Base-by-base conservation (phyloP, 2,113 vertebrate species). In the Hassar affinis region DNA sequence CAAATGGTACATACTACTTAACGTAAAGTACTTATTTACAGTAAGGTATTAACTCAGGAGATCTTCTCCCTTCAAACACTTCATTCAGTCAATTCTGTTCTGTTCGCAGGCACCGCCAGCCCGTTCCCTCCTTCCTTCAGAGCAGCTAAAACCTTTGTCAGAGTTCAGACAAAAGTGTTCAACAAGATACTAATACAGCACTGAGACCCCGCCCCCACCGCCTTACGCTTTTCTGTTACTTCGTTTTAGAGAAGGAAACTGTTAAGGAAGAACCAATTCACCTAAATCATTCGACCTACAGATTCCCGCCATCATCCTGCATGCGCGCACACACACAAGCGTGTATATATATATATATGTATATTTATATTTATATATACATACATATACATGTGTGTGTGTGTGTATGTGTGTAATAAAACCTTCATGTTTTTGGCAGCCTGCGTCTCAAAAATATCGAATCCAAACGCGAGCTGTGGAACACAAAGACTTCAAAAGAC, bases 11-110 rank as follows among this genome's bases (percentile, higher is more conserved):
- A 47, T 25, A 86, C 93, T 90, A 91, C 83, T 89, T 66, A 93
- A 95, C 94, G 91, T 91, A 95, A 95, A 96, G 88, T 89, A 96
- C 93, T 95, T 98, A 97, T 99, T 97, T 97, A 98, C 97, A 98
- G 92, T 96, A 97, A 96, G 96, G 94, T 76, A 61, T 86, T 89
- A 96, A 95, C 95, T 96, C 95, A 95, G 95, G 95, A 97, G 95
- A 94, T 95, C 95, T 93, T 93, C 42, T 92, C 94, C 91, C 91
- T 93, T 93, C 74, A 22, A 89, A 9, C 92, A 45, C 89, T 94
- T 94, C 95, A 92, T 94, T 91, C 92, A 94, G 86, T 79, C 82
- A 59, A 87, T 87, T 87, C 88, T 85, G 87, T 80, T 87, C 56
- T 54, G 14, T 75, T 25, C 86, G 78, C 88, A 88, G 89, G 90